Evolutionary conservation across 2,797 vertebrate genomes (phyloP), one percentile per base, ranked within the genome.

Genomic region (Chromobotia macracanthus): DNA sequence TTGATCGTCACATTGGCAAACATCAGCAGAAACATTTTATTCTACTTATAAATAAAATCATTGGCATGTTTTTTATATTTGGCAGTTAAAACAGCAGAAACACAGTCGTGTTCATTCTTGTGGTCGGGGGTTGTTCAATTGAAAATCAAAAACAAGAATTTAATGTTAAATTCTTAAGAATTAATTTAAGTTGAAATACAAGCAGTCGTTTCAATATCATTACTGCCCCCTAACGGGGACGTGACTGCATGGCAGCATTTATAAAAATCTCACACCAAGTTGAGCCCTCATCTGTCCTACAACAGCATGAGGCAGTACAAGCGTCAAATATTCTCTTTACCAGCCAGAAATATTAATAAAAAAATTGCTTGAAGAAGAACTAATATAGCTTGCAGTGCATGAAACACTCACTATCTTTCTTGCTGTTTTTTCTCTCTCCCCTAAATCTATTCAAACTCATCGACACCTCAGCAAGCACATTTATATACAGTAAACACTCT

Each of bases 401-500:
- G 41, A 66, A 28, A 71, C 38, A 38, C 6, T 11, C 25, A 48
- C 63, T 9, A 18, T 75, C 82, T 11, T 31, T 75, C 72, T 38
- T 41, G 46, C n/a, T 69, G 65, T 64, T 10, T 46, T 44, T 69
- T n/a, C n/a, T n/a, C n/a, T 15, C 23, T n/a, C 35, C 19, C 63
- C 2, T 80, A 72, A 41, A 72, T 63, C 18, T 11, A 28, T 16
- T 68, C 28, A 13, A 9, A 1, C 35, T 55, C 23, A 28, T 38
- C 21, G 28, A 16, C 5, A 15, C 11, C 44, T 18, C 8, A 80
- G 72, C 66, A 56, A 69, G 74, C 5, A 31, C 79, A 79, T 80
- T 80, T 80, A 72, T 84, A 72, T 80, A 81, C 85, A 85, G 81
- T 85, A 84, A 69, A 51, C 72, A 83, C 84, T 77, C 58, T 16